Evolutionary conservation across 2,888 invertebrate species (phyloP).

Genomic region (Latrodectus elegans): DNA sequence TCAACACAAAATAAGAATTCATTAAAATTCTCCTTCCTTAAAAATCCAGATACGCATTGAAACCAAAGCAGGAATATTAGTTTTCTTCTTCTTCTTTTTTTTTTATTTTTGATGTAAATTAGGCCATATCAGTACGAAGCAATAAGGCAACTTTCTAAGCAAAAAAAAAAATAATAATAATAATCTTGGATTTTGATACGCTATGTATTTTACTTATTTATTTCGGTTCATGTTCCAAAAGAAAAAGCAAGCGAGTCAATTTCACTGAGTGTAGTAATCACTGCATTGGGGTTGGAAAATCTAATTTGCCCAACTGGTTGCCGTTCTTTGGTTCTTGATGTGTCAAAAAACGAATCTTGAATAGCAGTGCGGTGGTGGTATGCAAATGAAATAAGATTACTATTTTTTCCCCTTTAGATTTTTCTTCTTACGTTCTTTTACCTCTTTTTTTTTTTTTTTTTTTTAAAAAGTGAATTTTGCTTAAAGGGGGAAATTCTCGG

Average conservation of each 20-base stretch:
- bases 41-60: no score
- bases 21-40: no score
- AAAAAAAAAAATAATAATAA: conserved; percentile 11
- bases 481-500: background rate
- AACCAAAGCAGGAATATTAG: no score
- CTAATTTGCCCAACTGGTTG: conserved; percentile 47
- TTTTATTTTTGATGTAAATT: conserved; percentile 51
- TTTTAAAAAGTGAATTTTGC: conserved; percentile 52
- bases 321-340: conserved; percentile 41
- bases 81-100: no score
- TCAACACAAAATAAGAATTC: no score
- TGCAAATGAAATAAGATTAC: conserved; percentile 63
- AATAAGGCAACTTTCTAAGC: background rate
- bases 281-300: conserved; percentile 61
- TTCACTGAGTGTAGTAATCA: conserved; percentile 57
- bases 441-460: background rate
- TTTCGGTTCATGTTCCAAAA: conserved; percentile 11
- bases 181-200: conserved; percentile 29
- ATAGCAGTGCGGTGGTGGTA: conserved; percentile 34
- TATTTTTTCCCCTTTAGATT: no score
- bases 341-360: conserved; percentile 32
- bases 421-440: background rate
- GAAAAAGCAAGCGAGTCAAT: conserved; percentile 48
- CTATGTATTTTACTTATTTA: conserved; percentile 30
- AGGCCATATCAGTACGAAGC: conserved; percentile 16